A percentile compares a stretch with the other conserved stretches of the same genome.
Conservation (phyloP, 2,797 vertebrate genomes). For the Sebastes diploproa region DNA sequence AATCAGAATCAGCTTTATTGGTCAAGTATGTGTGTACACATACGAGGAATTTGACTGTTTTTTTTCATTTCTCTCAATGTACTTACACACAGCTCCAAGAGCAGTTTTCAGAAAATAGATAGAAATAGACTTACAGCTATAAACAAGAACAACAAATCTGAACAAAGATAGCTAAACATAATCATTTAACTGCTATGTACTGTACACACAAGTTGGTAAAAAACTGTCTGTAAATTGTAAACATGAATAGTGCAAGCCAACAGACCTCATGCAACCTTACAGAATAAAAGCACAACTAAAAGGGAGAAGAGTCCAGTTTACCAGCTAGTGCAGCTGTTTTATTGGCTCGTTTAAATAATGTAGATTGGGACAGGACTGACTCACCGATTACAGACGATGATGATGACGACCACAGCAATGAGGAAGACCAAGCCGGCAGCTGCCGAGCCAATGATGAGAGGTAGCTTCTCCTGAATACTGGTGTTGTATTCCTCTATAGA, state of each 20-base stretch:
- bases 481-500: slow-evolving; percentile 94
- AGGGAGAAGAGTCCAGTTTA: background rate
- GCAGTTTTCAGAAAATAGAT: background rate
- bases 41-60: background rate
- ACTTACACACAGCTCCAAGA: background rate
- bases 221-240: background rate
- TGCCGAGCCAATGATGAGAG: slow-evolving; percentile 95
- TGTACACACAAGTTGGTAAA: background rate
- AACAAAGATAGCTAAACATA: background rate
- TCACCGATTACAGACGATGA: slow-evolving; percentile 96
- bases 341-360: slow-evolving; percentile 1
- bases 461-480: slow-evolving; percentile 97
- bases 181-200: background rate
- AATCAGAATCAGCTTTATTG: background rate
- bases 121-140: background rate
- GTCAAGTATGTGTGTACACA: background rate
- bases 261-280: background rate
- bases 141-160: background rate
- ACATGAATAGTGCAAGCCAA: background rate
- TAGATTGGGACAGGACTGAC: slow-evolving; percentile 48
- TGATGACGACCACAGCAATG: slow-evolving; percentile 93
- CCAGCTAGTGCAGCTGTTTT: background rate
- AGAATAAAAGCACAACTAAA: slow-evolving; percentile 21
- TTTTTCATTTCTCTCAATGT: background rate
- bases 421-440: slow-evolving; percentile 96